Base-by-base conservation (phyloP, 2,888 invertebrate genomes). In the Drosophila pullipes region DNA sequence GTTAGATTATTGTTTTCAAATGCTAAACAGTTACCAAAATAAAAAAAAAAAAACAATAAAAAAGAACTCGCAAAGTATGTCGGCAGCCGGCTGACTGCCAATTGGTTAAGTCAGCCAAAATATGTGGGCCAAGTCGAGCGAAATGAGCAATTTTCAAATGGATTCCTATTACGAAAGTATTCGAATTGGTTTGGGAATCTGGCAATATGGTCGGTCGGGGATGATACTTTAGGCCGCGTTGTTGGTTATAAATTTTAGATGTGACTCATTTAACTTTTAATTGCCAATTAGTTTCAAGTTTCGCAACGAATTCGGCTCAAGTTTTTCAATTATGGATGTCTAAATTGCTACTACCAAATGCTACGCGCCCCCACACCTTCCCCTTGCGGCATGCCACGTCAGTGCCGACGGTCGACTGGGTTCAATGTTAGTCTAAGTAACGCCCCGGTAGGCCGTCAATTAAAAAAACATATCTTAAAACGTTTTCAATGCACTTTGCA, bases 241-340 rank as follows among this genome's bases (percentile, higher is more conserved):
- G 69, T 39, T 47, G 53, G 22, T 54, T 57, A 76, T 79, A 77
- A 70, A 79, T 79, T 70, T 81, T 81, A 57, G 62, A 79, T 81
- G 77, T 59, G 68, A 67, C 73, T 76, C 81, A 77, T 68, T 79
- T 74, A 81, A 79, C 81, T 79, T 79, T 81, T 79, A 79, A 79
- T 79, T 81, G 79, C 31, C 79, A 79, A 81, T 79, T 79, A 79
- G 73, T 76, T 81, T 67, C 73, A 73, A 72, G 73, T 79, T 79
- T 70, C 69, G 77, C 77, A 74, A 77, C 77, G 68, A 73, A 68
- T 79, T 79, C 81, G 59, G 68, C 61, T 67, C 79, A 79, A 79
- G 77, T 79, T 79, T 76, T 81, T 79, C 68, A 79, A 79, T 79
- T 77, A 79, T 79, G 81, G 77, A 79, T 79, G 81, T 62, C 50